phyloP scores from a whole-genome alignment of 2,113 vertebrate genomes.

The Phalacrocorax aristotelis region DNA sequence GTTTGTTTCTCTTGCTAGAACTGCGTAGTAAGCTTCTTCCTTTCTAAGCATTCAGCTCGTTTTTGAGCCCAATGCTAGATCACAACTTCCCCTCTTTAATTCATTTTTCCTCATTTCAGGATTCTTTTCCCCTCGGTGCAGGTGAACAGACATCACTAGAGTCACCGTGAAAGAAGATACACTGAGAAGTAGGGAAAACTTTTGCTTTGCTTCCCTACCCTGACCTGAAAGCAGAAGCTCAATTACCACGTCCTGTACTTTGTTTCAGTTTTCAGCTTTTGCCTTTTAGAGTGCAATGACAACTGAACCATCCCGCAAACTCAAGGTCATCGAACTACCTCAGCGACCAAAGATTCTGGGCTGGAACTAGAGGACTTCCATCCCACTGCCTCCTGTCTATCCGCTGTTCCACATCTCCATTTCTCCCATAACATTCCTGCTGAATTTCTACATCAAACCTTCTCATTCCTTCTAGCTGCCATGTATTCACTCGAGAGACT shows the following conservation, averaged over 20 bases:
- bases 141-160: background rate
- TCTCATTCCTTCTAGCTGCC: background rate
- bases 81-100: background rate
- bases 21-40: background rate
- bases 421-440: background rate
- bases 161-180: background rate
- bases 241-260: background rate
- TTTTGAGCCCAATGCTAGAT: background rate
- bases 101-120: background rate
- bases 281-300: background rate
- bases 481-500: background rate
- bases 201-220: background rate
- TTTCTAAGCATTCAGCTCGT: background rate
- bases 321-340: background rate
- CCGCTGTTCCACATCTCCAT: background rate
- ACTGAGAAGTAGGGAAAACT: background rate
- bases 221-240: background rate
- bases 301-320: background rate
- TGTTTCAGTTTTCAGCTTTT: background rate
- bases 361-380: background rate
- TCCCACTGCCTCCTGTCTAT: background rate
- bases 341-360: background rate
- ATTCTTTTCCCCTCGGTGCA: background rate
- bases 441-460: background rate
- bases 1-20: slow-evolving; percentile 10